Evolutionary conservation across 2,888 invertebrate genomes (phyloP).

Genomic region (Sclerodermus sp.): DNA sequence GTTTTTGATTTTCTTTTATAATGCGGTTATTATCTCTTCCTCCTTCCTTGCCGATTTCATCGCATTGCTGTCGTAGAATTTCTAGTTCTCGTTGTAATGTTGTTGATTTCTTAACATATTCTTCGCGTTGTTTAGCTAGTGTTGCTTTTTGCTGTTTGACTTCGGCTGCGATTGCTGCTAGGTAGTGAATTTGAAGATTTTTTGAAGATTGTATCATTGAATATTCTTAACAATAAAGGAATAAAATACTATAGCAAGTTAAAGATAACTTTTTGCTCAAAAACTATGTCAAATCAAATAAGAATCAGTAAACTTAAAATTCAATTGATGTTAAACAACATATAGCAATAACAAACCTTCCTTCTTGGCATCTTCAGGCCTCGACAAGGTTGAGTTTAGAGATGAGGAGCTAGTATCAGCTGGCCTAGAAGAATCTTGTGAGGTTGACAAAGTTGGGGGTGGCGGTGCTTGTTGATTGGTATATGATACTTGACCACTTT

Average conservation of each 20-base stretch:
- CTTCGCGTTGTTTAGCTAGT: conserved; percentile 77
- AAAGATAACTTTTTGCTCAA: too few species aligned
- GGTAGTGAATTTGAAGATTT: conserved; percentile 16
- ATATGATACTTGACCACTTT: conserved; percentile 49
- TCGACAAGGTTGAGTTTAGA: conserved; percentile 33
- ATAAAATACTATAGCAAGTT: too few species aligned
- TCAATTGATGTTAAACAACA: neutral
- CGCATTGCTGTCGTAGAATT: conserved; percentile 76
- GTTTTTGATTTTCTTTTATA: conserved; percentile 79
- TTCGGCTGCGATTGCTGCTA: conserved; percentile 76
- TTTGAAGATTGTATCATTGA: conserved; percentile 13
- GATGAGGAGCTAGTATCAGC: conserved; percentile 37
- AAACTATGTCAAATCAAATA: too few species aligned
- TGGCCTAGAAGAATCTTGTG: conserved; percentile 37
- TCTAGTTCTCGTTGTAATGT: conserved; percentile 78
- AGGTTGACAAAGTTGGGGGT: conserved; percentile 37
- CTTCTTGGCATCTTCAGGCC: conserved; percentile 55
- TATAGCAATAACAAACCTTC: conserved; percentile 47
- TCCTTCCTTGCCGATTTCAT: conserved; percentile 73
- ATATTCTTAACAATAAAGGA: neutral
- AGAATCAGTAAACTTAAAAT: neutral
- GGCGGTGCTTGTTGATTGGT: conserved; percentile 50
- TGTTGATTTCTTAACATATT: conserved; percentile 75
- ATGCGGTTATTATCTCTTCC: conserved; percentile 79
- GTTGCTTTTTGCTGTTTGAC: conserved; percentile 81